Base-by-base conservation (phyloP, 2,113 vertebrate genomes). In the Pyxicephalus adspersus region DNA sequence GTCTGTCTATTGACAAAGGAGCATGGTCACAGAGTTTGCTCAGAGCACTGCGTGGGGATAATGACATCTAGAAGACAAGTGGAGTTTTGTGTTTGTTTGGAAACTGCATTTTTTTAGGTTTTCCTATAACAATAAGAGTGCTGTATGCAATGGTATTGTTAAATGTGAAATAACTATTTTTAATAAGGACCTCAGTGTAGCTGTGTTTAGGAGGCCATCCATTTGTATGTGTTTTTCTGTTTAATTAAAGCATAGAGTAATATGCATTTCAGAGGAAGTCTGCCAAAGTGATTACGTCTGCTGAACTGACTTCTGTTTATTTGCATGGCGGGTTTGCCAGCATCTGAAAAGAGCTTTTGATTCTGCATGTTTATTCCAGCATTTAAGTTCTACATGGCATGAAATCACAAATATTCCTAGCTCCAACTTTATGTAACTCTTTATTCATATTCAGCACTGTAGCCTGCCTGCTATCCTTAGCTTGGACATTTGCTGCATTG, bases 21-120 rank as follows among this genome's bases (percentile, higher is more conserved):
- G 71, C 80, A 82, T 82, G 79, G 60, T 72, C 22, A 68, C 25
- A 70, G 67, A 31, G 78, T 26, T 61, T 80, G 66, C 77, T 71
- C n/a, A 31, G 79, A 64, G 60, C 61, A 6, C 70, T 74, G 79
- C 52, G 80, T 65, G 61, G 80, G 70, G 31, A 66, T 52, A 23
- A 51, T 82, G 51, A 65, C 29, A 74, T 75, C 45, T 22, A 64
- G 18, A n/a, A 75, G 23, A 82, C 80, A 82, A 82, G 80, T 58
- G 60, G n/a, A 18, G 51, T 51, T 66, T 75, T 82, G 80, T 82
- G 19, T 67, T 52, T 51, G 19, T 50, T 58, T 82, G 28, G 61
- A 74, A 58, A 75, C 29, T 34, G 28, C 23, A 25, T 81, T 74
- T 81, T 81, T 25, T 81, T 51, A 58, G 55, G 70, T 23, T 65